A percentile compares a stretch with the other conserved stretches of the same genome.
Conservation (phyloP, 2,888 invertebrate species). For the Drosophila mimetica region DNA sequence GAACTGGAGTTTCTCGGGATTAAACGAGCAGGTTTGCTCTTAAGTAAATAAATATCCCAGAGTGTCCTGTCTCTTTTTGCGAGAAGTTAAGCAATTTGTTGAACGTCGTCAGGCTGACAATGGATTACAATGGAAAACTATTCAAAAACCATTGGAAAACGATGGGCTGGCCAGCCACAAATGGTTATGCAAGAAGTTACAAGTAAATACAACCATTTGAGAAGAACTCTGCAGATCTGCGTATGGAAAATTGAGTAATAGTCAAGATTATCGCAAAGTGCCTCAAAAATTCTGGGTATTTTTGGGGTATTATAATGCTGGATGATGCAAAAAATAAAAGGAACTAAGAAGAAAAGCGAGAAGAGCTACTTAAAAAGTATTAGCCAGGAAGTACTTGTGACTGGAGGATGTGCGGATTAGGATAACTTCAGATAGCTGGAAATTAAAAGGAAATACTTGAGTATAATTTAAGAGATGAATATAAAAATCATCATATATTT, state of each 20-base stretch:
- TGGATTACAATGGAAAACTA: conserved; percentile 36
- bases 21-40: conserved; percentile 54
- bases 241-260: conserved; percentile 35
- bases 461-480: background rate
- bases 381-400: conserved; percentile 18
- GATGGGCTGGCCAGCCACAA: conserved; percentile 39
- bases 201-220: conserved; percentile 41
- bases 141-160: conserved; percentile 31
- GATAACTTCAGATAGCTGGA: background rate
- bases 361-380: conserved; percentile 16
- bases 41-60: conserved; percentile 22
- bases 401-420: conserved; percentile 8
- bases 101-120: conserved; percentile 19
- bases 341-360: conserved; percentile 19
- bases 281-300: conserved; percentile 20
- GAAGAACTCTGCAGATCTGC: conserved; percentile 6
- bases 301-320: conserved; percentile 14
- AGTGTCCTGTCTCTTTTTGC: conserved; percentile 33
- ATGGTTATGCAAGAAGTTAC: conserved; percentile 68
- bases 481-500: too few relatives aligned
- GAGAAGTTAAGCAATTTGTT: conserved; percentile 72
- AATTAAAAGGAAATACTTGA: background rate
- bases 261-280: conserved; percentile 32
- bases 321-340: conserved; percentile 24
- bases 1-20: conserved; percentile 50